Base-by-base conservation (phyloP, 2,888 invertebrate genomes). In the Drosophila pegasa region DNA sequence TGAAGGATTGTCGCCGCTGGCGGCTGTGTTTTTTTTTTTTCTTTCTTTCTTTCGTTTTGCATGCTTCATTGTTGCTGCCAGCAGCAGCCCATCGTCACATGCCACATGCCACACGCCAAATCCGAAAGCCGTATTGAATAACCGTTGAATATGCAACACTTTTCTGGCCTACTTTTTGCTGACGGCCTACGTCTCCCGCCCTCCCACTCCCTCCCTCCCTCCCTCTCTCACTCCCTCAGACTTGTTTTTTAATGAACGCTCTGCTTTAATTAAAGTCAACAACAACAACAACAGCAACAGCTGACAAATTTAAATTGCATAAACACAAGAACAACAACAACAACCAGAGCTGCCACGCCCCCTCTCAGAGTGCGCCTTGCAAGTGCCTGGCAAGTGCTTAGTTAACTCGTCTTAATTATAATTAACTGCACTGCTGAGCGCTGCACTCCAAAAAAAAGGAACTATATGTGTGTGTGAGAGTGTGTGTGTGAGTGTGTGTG, bases 361-460 rank as follows among this genome's bases (percentile, higher is more conserved):
- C 14, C 37, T 16, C 14, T 2, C 25, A 48, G 31, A 8, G 41
- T 12, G 59, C 43, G 50, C 20, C n/a, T n/a, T 54, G 65, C 56
- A 59, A 80, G 80, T 69, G 75, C 62, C 68, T 65, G 78, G 60
- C 78, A 89, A 87, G 86, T 85, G 88, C 83, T 87, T 75, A 87
- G 87, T 91, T 88, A 90, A 90, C 89, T 90, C 80, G 90, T 80
- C 90, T 90, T 90, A 90, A 90, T 90, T 90, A 89, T 90, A 90
- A 90, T 90, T 90, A 91, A 90, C 90, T 91, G 80, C 88, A 88
- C 89, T 89, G 77, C 78, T 74, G 75, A 80, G 73, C 81, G 59
- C 50, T 63, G 52, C 29, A 54, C 50, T 60, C 27, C 10, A 45
- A 45, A 45, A 43, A 25, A 25, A 22, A 33, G 55, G 33, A 58